A percentile compares a stretch with the other conserved stretches of the same genome.
phyloP scores from a whole-genome alignment of 2,888 invertebrate genomes.

The Hofmannophila pseudospretella region DNA sequence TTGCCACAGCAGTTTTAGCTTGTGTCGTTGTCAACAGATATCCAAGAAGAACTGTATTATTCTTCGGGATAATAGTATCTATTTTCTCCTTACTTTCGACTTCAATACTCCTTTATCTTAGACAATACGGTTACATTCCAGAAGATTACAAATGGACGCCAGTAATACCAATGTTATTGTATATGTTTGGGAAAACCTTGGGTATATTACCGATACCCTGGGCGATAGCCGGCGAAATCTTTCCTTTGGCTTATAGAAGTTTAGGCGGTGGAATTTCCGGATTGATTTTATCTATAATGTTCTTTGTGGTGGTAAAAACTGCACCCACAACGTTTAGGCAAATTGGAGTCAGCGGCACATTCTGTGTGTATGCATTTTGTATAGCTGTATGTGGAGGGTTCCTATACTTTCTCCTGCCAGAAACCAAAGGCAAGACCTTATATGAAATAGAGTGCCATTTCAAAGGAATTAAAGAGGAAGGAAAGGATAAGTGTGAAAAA shows the following conservation, averaged over 20 bases:
- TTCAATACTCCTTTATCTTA: constrained; percentile 57
- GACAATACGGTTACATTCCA: constrained; percentile 48
- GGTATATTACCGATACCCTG: constrained; percentile 83
- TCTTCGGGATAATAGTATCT: constrained; percentile 79
- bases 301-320: constrained; percentile 82
- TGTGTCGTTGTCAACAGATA: constrained; percentile 79
- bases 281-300: constrained; percentile 79
- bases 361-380: constrained; percentile 76
- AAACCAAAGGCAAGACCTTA: constrained; percentile 82
- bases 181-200: constrained; percentile 77
- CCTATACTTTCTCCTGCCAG: constrained; percentile 79
- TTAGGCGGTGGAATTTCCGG: constrained; percentile 82
- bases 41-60: constrained; percentile 78
- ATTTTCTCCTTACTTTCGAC: constrained; percentile 73
- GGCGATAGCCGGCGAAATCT: constrained; percentile 85
- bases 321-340: constrained; percentile 74
- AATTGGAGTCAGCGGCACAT: constrained; percentile 78
- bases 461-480: constrained; percentile 37
- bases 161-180: constrained; percentile 69
- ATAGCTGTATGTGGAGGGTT: constrained; percentile 76
- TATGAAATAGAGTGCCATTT: constrained; percentile 82
- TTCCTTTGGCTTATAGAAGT: constrained; percentile 79
- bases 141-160: constrained; percentile 60
- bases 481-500: constrained; percentile 32
- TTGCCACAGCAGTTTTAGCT: constrained; percentile 77